A percentile compares a stretch with the other conserved stretches of the same genome.
Evolutionary conservation across 30 jellyfish, hydroid and myxozoan genomes (phyloP).

Genomic region (Hydra vulgaris): DNA sequence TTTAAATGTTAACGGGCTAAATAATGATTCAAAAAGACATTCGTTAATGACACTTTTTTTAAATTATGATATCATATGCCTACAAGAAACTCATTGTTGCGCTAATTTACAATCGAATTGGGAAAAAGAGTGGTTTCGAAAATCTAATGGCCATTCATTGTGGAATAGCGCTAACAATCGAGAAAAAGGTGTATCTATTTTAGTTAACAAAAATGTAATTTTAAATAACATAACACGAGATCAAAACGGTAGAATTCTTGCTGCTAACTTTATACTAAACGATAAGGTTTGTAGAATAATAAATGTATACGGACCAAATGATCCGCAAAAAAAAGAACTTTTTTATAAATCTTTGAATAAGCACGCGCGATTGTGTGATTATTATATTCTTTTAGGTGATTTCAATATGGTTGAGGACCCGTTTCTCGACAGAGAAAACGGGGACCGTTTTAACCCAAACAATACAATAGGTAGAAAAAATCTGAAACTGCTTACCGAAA

Average conservation of each 20-base stretch:
- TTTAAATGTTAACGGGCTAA: background rate
- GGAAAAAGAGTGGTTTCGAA: background rate
- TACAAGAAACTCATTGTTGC: background rate
- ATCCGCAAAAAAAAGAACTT: background rate
- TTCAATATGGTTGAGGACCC: background rate
- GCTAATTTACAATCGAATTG: background rate
- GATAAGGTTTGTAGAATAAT: too few relatives aligned
- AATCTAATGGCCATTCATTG: background rate
- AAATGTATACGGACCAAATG: background rate
- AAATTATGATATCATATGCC: background rate
- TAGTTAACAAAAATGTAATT: too few relatives aligned
- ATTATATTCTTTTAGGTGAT: background rate
- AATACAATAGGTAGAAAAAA: background rate
- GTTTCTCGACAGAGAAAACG: background rate
- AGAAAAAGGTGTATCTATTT: background rate
- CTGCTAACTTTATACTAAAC: background rate
- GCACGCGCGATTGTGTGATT: background rate
- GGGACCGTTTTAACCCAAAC: background rate
- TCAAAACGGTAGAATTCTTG: background rate
- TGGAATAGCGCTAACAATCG: background rate
- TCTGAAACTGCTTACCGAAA: background rate
- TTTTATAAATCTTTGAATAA: background rate
- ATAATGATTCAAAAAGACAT: background rate
- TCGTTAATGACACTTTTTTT: background rate
- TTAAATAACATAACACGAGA: background rate